Evolutionary conservation across 2,113 vertebrate species (phyloP).

Genomic region (Malurus cyaneus): DNA sequence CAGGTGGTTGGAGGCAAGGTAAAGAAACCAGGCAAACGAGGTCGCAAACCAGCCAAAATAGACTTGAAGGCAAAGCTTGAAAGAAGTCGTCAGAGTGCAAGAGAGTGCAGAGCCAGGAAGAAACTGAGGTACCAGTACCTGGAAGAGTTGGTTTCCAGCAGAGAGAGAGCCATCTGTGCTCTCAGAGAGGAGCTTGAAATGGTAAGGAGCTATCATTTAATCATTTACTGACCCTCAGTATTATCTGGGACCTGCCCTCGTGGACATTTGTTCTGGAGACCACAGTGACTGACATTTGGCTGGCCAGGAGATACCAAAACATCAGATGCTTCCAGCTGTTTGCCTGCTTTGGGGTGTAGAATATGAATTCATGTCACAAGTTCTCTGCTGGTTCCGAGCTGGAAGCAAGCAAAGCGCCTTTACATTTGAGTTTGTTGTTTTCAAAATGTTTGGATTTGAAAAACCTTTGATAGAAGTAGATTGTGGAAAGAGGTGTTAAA

Average conservation of each 20-base stretch:
- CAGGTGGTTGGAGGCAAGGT: constrained; percentile 92
- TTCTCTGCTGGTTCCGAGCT: background rate
- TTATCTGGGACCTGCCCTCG: background rate
- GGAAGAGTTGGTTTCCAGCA: constrained; percentile 95
- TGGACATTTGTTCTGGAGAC: background rate
- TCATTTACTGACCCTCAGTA: background rate
- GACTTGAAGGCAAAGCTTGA: constrained; percentile 97
- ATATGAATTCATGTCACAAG: background rate
- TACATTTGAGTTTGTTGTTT: background rate
- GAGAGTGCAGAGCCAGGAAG: constrained; percentile 93
- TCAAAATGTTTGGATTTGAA: background rate
- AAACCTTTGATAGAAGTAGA: background rate
- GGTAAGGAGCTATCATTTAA: constrained; percentile 71
- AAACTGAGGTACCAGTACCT: constrained; percentile 96
- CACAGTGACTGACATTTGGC: constrained; percentile 10
- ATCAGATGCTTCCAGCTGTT: constrained; percentile 43
- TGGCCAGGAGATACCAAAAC: background rate
- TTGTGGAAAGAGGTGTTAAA: background rate
- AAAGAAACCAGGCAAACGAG: constrained; percentile 96
- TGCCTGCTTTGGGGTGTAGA: background rate
- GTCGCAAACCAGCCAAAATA: constrained; percentile 95
- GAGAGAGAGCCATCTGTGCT: constrained; percentile 95
- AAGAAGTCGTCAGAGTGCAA: constrained; percentile 93
- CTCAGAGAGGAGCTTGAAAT: constrained; percentile 97
- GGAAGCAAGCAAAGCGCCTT: background rate